Evolutionary conservation across 2,888 invertebrate species (phyloP).

Genomic region (Lycia hirtaria): DNA sequence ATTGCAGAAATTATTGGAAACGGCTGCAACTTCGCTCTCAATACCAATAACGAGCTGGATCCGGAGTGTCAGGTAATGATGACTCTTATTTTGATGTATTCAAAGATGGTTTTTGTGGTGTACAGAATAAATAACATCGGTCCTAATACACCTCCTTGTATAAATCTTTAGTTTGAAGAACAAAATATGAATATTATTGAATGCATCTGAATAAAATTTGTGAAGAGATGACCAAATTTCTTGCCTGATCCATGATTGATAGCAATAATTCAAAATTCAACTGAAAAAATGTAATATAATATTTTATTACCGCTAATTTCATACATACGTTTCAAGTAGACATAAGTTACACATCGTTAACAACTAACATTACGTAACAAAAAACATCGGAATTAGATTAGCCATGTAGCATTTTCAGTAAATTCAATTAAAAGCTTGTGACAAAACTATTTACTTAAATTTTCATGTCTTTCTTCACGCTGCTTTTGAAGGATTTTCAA

Average conservation of each 20-base stretch:
- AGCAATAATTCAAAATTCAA: too few species aligned
- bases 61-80: constrained; percentile 82
- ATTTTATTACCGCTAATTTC: too few species aligned
- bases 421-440: constrained; percentile 18
- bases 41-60: constrained; percentile 71
- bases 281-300: too few species aligned
- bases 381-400: too few species aligned
- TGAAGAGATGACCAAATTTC: too few species aligned
- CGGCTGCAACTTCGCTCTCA: constrained; percentile 66
- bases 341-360: too few species aligned
- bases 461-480: constrained; percentile 50
- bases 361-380: too few species aligned
- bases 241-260: too few species aligned
- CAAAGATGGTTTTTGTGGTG: background rate
- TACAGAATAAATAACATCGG: background rate
- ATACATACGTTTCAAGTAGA: too few species aligned
- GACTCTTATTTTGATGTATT: background rate
- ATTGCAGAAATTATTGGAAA: constrained; percentile 66
- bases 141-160: background rate
- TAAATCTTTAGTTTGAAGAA: background rate
- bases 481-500: constrained; percentile 63
- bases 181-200: background rate
- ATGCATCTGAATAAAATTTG: background rate
- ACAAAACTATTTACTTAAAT: constrained; percentile 1
- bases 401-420: too few species aligned